These are phyloP conservation scores for Styela clava DNA, from an alignment of 23 tunicate species.

Conservation along the genomic window DNA sequence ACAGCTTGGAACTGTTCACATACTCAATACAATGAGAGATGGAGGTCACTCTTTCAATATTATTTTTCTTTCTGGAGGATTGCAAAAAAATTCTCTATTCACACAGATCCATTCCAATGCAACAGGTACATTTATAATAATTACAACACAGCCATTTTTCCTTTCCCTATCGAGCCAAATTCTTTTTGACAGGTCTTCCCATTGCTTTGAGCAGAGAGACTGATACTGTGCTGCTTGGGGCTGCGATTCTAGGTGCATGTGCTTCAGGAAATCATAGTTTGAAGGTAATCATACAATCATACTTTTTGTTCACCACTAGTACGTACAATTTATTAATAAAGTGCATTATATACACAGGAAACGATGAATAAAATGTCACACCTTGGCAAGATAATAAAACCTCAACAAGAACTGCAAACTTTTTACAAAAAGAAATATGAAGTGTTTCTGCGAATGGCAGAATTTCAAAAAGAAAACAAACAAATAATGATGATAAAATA, in stretches of 20 bases:
- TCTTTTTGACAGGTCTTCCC: constrained; percentile 70
- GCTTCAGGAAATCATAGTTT: constrained; percentile 39
- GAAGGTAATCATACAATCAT: constrained; percentile 16
- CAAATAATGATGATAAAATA: constrained; percentile 28
- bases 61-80: constrained; percentile 73
- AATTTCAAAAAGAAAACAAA: constrained; percentile 56
- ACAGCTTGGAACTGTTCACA: constrained; percentile 66
- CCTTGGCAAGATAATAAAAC: constrained; percentile 33
- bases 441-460: constrained; percentile 51
- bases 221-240: constrained; percentile 82
- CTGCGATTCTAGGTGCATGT: constrained; percentile 71
- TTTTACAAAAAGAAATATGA: constrained; percentile 65
- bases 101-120: constrained; percentile 74
- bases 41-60: constrained; percentile 43
- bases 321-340: constrained; percentile 22
- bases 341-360: constrained; percentile 11
- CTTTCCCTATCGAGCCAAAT: too few relatives aligned
- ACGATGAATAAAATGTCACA: constrained; percentile 59
- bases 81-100: constrained; percentile 66
- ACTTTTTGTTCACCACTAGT: too few relatives aligned
- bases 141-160: too few relatives aligned
- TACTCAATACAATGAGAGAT: constrained; percentile 45
- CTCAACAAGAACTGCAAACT: background rate
- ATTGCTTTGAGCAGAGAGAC: constrained; percentile 57
- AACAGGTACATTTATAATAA: constrained; percentile 26